Percentiles rank a stretch among this genome's conserved stretches.
phyloP scores from a whole-genome alignment of 2,797 vertebrate species.

The Picus viridis region DNA sequence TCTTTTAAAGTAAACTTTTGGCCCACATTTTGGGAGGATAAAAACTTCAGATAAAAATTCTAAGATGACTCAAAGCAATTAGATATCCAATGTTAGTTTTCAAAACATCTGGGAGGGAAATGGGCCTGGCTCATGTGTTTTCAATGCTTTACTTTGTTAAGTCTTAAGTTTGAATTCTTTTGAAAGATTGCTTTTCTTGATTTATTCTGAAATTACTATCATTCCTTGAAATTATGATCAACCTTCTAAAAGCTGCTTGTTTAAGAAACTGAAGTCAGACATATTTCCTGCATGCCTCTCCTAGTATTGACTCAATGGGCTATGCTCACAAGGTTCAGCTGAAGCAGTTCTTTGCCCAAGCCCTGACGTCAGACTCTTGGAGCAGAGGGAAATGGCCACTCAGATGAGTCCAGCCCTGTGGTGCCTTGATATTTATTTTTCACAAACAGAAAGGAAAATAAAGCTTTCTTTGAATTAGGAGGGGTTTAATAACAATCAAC shows the following conservation, averaged over 20 bases:
- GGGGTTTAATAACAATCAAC: background rate
- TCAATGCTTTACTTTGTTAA: background rate
- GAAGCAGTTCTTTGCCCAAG: background rate
- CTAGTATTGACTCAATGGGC: background rate
- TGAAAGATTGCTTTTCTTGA: background rate
- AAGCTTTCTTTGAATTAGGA: background rate
- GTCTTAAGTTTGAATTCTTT: background rate
- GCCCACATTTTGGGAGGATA: background rate
- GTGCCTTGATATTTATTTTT: background rate
- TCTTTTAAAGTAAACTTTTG: background rate
- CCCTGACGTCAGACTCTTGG: background rate
- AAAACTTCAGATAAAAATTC: background rate
- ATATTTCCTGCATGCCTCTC: background rate
- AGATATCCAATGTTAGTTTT: background rate
- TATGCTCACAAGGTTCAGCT: background rate
- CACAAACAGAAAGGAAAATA: background rate
- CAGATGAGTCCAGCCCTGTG: background rate
- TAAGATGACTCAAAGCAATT: background rate
- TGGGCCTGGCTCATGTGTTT: background rate
- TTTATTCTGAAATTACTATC: background rate
- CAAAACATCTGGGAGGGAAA: background rate
- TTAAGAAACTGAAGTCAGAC: background rate
- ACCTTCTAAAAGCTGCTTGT: background rate
- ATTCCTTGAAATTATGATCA: background rate
- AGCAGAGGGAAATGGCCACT: background rate